Percentiles rank a stretch among this genome's conserved stretches.
These are phyloP conservation scores for Cryptoprocta ferox DNA, from an alignment of 2,797 vertebrate species.

Conservation along the genomic window DNA sequence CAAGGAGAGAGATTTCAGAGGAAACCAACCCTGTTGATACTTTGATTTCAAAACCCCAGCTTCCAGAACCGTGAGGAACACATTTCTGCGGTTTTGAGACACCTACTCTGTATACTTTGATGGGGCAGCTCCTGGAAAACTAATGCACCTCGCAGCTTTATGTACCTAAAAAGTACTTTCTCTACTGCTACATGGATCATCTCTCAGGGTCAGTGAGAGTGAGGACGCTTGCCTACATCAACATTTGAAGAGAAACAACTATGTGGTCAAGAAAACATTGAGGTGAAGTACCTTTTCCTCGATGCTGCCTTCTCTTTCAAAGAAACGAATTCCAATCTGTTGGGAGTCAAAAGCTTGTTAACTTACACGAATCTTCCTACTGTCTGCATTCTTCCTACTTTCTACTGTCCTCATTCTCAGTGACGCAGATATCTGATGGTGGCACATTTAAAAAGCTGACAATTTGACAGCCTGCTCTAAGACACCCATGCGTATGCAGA, in stretches of 20 bases:
- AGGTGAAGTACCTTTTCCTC: background rate
- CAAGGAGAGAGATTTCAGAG: background rate
- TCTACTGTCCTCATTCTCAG: background rate
- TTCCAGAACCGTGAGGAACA: background rate
- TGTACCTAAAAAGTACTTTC: background rate
- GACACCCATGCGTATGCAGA: background rate
- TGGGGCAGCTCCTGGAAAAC: background rate
- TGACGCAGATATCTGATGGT: background rate
- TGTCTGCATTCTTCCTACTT: background rate
- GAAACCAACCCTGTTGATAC: background rate
- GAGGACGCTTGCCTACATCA: background rate
- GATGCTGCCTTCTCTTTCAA: background rate
- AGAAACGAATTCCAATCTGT: slow-evolving; percentile 17
- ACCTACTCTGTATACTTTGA: background rate
- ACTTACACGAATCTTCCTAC: slow-evolving; percentile 17
- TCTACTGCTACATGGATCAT: background rate
- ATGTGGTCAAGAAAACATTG: background rate
- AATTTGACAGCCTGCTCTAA: background rate
- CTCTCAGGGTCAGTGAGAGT: background rate
- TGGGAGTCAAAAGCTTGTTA: slow-evolving; percentile 33
- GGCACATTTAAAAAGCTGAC: background rate
- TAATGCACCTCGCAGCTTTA: background rate
- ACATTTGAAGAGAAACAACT: slow-evolving; percentile 27
- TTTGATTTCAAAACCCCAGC: background rate
- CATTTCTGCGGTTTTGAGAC: background rate